A percentile compares a stretch with the other conserved stretches of the same genome.
phyloP scores from a whole-genome alignment of 2,113 vertebrate species.

The Odontophorus gujanensis region DNA sequence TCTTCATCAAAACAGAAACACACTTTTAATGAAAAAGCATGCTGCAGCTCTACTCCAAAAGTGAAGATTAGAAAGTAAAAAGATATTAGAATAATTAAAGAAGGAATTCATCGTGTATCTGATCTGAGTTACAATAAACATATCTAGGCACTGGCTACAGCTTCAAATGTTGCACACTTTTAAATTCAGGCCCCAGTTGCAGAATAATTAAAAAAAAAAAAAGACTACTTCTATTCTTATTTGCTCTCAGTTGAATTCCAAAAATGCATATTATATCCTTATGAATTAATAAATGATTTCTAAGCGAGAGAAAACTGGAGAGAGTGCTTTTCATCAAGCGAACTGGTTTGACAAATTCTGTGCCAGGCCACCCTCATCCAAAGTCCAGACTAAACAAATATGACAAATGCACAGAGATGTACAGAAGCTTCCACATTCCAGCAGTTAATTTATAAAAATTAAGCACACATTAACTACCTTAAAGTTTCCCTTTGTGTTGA shows the following conservation, averaged over 20 bases:
- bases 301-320: not conserved
- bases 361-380: not conserved
- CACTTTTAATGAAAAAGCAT: not conserved
- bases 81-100: not conserved
- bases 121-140: not conserved
- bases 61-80: not conserved
- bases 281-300: not conserved
- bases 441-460: not conserved
- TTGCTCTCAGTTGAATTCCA: not conserved
- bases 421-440: not conserved
- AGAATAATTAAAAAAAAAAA: not conserved
- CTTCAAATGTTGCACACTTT: not conserved
- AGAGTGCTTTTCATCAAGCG: not conserved
- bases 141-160: not conserved
- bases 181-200: not conserved
- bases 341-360: not conserved
- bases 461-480: not conserved
- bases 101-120: not conserved
- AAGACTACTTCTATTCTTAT: not conserved
- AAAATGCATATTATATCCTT: not conserved
- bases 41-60: not conserved
- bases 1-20: not conserved
- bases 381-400: not conserved
- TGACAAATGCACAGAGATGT: not conserved
- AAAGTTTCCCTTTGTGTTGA: not conserved